Conservation (phyloP, 2,888 invertebrate genomes). For the Charanyca ferruginea region DNA sequence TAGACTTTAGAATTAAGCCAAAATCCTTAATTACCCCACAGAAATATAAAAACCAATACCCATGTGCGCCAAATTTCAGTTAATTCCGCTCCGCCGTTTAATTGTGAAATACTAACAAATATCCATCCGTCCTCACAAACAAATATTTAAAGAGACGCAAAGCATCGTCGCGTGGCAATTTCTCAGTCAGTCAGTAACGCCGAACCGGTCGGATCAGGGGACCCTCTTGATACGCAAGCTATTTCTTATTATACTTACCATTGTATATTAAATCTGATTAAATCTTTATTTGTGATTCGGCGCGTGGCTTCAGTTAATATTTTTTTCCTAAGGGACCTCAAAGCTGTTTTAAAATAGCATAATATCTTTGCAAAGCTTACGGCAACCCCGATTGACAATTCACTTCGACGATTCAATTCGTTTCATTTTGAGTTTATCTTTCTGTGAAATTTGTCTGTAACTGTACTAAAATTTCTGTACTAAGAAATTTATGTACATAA, state of each 20-base stretch:
- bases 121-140: too few relatives aligned
- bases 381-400: neutral
- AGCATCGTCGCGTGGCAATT: constrained; percentile 72
- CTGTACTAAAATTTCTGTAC: too few relatives aligned
- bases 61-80: too few relatives aligned
- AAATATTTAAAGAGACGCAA: constrained; percentile 40
- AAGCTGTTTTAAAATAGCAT: neutral
- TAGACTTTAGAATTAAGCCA: too few relatives aligned
- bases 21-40: too few relatives aligned
- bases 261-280: constrained; percentile 30
- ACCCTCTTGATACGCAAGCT: constrained; percentile 62
- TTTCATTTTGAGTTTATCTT: neutral
- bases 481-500: too few relatives aligned
- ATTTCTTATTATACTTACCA: constrained; percentile 39
- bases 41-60: too few relatives aligned
- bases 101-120: too few relatives aligned
- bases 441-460: neutral
- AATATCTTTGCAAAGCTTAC: neutral
- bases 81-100: too few relatives aligned
- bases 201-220: constrained; percentile 70
- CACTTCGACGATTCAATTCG: neutral
- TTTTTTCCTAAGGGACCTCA: constrained; percentile 3
- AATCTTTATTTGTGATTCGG: constrained; percentile 19
- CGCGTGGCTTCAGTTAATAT: constrained; percentile 23
- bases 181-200: constrained; percentile 79